phyloP scores from a whole-genome alignment of 2,797 vertebrate genomes.

The Echeneis naucrates region DNA sequence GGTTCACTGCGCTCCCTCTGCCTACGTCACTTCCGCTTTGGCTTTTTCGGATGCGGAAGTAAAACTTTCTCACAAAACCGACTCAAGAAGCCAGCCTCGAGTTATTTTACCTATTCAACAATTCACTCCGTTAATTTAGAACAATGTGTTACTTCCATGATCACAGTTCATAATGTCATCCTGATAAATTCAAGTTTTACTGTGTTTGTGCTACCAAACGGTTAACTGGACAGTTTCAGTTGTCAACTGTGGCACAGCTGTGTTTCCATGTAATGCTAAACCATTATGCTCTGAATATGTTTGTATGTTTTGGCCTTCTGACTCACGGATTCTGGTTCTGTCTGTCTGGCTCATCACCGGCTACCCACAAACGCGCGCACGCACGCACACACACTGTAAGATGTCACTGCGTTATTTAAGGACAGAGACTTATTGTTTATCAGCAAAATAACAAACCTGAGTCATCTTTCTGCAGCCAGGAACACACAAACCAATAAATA shows the following conservation, averaged over 20 bases:
- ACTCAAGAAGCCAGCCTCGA: too few relatives aligned
- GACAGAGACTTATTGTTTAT: slow-evolving; percentile 2
- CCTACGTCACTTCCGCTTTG: too few relatives aligned
- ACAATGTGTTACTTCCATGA: too few relatives aligned
- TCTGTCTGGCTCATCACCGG: not conserved
- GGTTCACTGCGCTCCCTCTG: too few relatives aligned
- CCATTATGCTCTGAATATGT: too few relatives aligned
- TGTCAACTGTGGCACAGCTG: not conserved
- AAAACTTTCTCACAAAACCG: too few relatives aligned
- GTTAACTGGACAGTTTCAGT: not conserved
- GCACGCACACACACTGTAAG: not conserved
- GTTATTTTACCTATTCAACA: too few relatives aligned
- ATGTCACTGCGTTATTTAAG: not conserved
- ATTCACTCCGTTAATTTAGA: too few relatives aligned
- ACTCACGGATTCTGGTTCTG: not conserved
- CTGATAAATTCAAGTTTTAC: too few relatives aligned
- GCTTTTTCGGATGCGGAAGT: too few relatives aligned
- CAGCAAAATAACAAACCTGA: not conserved
- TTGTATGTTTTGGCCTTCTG: not conserved
- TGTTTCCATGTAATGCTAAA: not conserved
- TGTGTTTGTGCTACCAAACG: not conserved
- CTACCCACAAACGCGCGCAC: not conserved
- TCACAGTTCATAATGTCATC: too few relatives aligned
- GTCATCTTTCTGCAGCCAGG: not conserved
- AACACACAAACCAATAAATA: not conserved